These are phyloP conservation scores for Pycnonotus jocosus DNA, from an alignment of 2,113 vertebrate genomes.

Conservation along the genomic window DNA sequence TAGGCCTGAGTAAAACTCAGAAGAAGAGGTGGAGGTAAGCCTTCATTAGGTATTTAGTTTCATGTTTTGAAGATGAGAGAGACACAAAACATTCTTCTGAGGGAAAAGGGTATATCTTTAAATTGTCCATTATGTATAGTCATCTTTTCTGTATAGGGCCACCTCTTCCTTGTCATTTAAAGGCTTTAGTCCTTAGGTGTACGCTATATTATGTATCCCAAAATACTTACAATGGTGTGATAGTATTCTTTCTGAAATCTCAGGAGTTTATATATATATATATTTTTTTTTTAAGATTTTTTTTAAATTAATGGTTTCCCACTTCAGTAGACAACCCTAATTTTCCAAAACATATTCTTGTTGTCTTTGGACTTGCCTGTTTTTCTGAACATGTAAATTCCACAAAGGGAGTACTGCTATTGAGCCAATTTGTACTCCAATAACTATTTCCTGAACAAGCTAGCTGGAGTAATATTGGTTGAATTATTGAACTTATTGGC, in stretches of 20 bases:
- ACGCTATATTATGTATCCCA: not conserved
- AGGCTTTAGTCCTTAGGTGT: not conserved
- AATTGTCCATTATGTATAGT: not conserved
- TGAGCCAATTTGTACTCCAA: not conserved
- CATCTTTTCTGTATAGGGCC: not conserved
- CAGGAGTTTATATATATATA: not conserved
- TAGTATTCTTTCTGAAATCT: not conserved
- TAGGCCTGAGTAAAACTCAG: not conserved
- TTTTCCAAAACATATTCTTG: not conserved
- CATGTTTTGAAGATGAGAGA: not conserved
- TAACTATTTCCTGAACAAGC: not conserved
- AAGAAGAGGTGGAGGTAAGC: not conserved
- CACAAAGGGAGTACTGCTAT: not conserved
- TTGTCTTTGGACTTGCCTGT: not conserved
- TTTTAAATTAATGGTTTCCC: not conserved
- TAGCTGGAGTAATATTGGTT: conserved; percentile 8
- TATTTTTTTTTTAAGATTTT: too few relatives aligned
- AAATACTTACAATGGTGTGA: not conserved
- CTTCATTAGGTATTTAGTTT: not conserved
- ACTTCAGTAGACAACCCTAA: not conserved
- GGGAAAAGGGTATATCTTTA: not conserved
- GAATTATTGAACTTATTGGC: conserved; percentile 73
- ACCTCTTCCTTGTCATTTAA: not conserved
- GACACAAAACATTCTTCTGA: not conserved
- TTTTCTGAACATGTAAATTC: conserved; percentile 11